Percentiles rank a stretch among this genome's conserved stretches.
Conservation (phyloP, 2,113 vertebrate species). For the Oreochromis niloticus region DNA sequence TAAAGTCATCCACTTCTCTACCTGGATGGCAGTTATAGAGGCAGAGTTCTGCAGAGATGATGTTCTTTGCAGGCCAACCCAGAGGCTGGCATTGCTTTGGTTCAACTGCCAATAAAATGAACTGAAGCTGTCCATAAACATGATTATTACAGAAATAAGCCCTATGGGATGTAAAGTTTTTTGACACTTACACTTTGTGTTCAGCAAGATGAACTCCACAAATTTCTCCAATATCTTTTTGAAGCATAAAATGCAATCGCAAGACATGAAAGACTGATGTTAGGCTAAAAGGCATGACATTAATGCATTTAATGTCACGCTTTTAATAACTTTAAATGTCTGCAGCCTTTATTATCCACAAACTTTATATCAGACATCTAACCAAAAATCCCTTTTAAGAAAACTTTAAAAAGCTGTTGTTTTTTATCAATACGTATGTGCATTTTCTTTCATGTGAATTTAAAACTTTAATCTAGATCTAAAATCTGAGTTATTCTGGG, state of each 20-base stretch:
- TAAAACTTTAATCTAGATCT: background rate
- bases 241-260: background rate
- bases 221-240: background rate
- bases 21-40: background rate
- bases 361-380: background rate
- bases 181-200: background rate
- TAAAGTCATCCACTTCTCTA: background rate
- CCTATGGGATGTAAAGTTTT: background rate
- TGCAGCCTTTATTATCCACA: fast-evolving
- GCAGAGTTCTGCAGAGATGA: background rate
- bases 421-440: background rate
- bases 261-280: background rate
- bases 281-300: background rate
- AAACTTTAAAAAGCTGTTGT: background rate
- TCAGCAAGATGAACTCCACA: background rate
- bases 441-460: background rate
- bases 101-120: background rate
- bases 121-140: background rate
- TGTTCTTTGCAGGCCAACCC: background rate
- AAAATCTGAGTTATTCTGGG: background rate
- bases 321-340: background rate
- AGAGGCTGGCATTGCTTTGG: background rate
- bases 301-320: background rate
- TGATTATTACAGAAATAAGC: background rate
- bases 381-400: background rate